Conservation (phyloP, 2,888 invertebrate species). For the Tigriopus californicus region DNA sequence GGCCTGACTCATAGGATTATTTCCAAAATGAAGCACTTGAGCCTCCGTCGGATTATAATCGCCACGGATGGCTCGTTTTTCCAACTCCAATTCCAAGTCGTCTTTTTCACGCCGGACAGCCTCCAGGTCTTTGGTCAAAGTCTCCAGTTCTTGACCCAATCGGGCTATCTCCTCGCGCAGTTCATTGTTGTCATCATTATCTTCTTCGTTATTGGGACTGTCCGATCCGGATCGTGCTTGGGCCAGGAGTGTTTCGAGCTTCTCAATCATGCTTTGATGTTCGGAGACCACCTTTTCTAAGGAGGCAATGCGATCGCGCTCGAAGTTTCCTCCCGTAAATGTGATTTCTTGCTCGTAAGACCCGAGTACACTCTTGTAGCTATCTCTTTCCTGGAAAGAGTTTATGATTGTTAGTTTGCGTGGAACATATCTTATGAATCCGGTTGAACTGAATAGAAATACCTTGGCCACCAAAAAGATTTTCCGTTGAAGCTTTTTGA, state of each 20-base stretch:
- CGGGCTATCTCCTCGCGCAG: not conserved
- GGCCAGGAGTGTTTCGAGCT: slow-evolving; percentile 18
- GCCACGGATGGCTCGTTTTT: slow-evolving; percentile 38
- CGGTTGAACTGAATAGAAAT: not conserved
- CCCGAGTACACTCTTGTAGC: slow-evolving; percentile 56
- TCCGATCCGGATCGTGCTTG: not conserved
- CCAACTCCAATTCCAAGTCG: slow-evolving; percentile 45
- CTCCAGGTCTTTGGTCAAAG: slow-evolving; percentile 16
- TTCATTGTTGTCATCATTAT: not conserved
- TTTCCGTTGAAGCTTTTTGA: slow-evolving; percentile 15
- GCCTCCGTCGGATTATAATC: slow-evolving; percentile 32
- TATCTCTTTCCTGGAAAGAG: slow-evolving; percentile 44
- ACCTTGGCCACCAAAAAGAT: slow-evolving; percentile 14
- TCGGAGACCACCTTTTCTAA: slow-evolving; percentile 51
- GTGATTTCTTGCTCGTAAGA: slow-evolving; percentile 64
- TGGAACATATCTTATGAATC: not conserved
- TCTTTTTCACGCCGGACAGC: slow-evolving; percentile 34
- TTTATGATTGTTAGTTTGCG: not conserved
- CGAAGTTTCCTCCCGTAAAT: slow-evolving; percentile 26
- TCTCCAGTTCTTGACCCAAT: not conserved
- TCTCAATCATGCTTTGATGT: slow-evolving; percentile 36
- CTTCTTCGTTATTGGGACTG: not conserved
- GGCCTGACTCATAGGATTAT: slow-evolving; percentile 53
- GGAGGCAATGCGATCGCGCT: slow-evolving; percentile 45
- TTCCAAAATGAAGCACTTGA: slow-evolving; percentile 32